Evolutionary conservation across 1,140 invertebrate genomes (phyloP), one percentile per base, ranked within the genome.

Genomic region (Oscheius sp.): DNA sequence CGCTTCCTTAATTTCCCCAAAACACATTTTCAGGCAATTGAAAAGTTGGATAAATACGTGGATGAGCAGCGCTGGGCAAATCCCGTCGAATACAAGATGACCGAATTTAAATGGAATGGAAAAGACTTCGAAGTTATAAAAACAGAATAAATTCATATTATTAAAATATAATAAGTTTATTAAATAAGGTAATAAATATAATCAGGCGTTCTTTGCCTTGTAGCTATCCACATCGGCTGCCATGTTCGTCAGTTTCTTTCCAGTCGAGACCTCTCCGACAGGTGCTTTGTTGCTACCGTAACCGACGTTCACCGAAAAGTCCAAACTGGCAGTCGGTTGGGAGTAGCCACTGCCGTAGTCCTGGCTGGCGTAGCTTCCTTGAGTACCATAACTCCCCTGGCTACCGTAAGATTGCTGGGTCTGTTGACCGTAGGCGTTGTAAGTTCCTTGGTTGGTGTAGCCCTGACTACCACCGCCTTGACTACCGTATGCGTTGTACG

Each of bases 21-120:
- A n/a, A n/a, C n/a, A n/a, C n/a, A n/a, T n/a, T n/a, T n/a, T n/a
- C n/a, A n/a, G n/a, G n/a, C n/a, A n/a, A 67, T 67, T 34, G 4
- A 32, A n/a, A 67, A 67, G 26, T 13, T 67, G 3, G 45, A 67
- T 55, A 7, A 28, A 3, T 52, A 34, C 18, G 55, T 67, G 2
- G 55, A 35, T 34, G 15, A 29, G 4, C 32, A 52, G 31, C 31
- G 65, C 29, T 32, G 36, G 34, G 55, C 49, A 52, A 55, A 67
- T 55, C 38, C 49, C 45, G 49, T 55, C 18, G 46, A 45, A 0
- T 67, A 67, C 23, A 67, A 67, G 20, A 52, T 23, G 31, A 34
- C 35, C 10, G 49, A 67, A 31, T 67, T 67, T 55, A 46, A 52
- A 15, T 55, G 45, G 32, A 26, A 42, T n/a, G 38, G 38, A 42